phyloP scores from a whole-genome alignment of 2,797 vertebrate genomes.

The Sebastes hubbsi region DNA sequence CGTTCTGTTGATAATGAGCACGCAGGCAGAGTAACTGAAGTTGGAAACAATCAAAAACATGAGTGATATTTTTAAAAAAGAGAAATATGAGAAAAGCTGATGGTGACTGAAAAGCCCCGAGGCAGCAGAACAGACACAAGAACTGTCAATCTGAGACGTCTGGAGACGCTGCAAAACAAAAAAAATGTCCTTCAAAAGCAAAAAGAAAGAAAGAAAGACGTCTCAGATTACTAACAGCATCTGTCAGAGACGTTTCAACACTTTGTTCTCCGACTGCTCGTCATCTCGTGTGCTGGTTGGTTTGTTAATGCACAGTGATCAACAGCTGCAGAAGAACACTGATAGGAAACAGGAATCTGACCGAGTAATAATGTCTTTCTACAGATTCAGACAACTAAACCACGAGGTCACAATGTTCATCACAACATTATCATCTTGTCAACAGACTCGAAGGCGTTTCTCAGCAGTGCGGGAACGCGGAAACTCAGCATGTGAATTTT shows the following conservation, averaged over 20 bases:
- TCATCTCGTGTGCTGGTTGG: neutral
- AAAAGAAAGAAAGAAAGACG: neutral
- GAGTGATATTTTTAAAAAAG: neutral
- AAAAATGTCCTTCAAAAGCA: constrained; percentile 3
- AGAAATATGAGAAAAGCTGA: neutral
- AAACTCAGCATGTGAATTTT: too few species aligned
- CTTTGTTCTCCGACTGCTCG: neutral
- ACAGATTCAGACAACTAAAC: neutral
- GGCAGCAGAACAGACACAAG: constrained; percentile 5
- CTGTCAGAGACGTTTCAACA: neutral
- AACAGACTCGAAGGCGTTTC: too few species aligned
- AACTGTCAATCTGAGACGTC: constrained; percentile 5
- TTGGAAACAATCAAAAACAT: neutral
- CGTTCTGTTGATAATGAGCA: neutral
- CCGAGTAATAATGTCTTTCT: neutral
- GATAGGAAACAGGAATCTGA: neutral
- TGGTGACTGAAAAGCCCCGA: neutral
- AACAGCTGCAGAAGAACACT: neutral
- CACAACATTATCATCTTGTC: too few species aligned
- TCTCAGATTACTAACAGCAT: neutral
- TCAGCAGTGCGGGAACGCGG: too few species aligned
- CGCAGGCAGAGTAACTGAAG: neutral
- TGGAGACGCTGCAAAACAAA: neutral
- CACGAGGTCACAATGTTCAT: too few species aligned
- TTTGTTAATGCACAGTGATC: neutral